Base-by-base conservation (phyloP, 2,797 vertebrate species). In the Gephyroberyx darwinii region DNA sequence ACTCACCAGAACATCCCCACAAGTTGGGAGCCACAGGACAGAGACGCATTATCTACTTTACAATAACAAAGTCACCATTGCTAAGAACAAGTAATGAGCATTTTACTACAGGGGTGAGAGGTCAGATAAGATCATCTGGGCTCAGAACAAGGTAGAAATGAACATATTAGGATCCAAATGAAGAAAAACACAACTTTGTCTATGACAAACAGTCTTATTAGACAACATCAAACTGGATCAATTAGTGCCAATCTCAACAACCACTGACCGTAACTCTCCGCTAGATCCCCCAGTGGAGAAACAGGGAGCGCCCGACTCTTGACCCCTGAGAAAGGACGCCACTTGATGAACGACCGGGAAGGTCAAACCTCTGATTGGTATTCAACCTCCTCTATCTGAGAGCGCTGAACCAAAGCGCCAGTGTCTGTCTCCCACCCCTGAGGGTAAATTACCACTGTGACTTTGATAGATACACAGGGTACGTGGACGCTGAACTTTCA, bases 321-420 rank as follows among this genome's bases (percentile, higher is more conserved):
- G 89, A 92, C 90, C 92, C 89, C 69, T 56, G 3, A 58, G 68
- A 86, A 79, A 86, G 62, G 81, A 85, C 65, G 17, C 12, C 26
- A 47, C 88, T 90, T 94, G 92, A 94, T 92, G 81, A 86, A 93
- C 52, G 86, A 88, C 78, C 85, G 6, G 20, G 75, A 82, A 87
- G 89, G 90, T 90, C 85, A 88, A 75, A 51, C 77, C 71, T 87
- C 86, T 89, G 87, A 92, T 92, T 90, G 89, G 83, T 90, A 84
- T 88, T 87, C 86, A 89, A 67, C 84, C 87, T 84, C 86, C 78
- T 88, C 80, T 81, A 76, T 84, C 74, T 72, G 69, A 77, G 83
- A 56, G 62, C 66, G 20, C 73, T 67, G 80, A 79, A 85, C 84
- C 86, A 61, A 71, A 86, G 81, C 81, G 48, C 54, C 77, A 60